Base-by-base conservation (phyloP, 2,797 vertebrate species). In the Nyctibius grandis region DNA sequence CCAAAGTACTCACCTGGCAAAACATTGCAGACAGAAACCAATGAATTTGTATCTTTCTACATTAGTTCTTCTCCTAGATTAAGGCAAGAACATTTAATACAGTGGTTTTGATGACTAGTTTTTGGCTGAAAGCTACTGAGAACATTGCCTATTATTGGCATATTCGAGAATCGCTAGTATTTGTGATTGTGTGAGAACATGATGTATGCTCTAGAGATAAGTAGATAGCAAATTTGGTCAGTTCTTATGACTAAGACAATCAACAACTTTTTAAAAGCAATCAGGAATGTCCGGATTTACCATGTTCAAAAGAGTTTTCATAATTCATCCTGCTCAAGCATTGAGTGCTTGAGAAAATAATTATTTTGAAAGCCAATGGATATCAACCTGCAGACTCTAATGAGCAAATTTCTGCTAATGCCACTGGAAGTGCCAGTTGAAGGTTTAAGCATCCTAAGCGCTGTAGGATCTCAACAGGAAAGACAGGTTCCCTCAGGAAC, bases 1-100 rank as follows among this genome's bases (percentile, higher is more conserved):
- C 77, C 83, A 57, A 95, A 95, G 83, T 57, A 44, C 36, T 77
- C 53, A 15, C 38, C 61, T 59, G 67, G 72, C 26, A 88, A 91
- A 93, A 79, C 60, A 87, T 8, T 75, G 45, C 60, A 64, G 22
- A 44, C 19, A 56, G 54, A 85, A 94, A 68, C n/a, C 21, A 38
- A 69, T 20, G 15, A 33, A 48, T 89, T 61, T 61, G 11, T 64
- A 14, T 31, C 29, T 87, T 85, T 92, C 44, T 80, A 59, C 40
- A 12, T 53, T 50, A 85, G 67, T 51, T 70, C 12, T 48, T 63
- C 59, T 81, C 45, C 38, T 33, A 80, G 44, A 57, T 56, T 9
- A 63, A 25, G 23, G 12, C 23, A 51, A 54, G 51, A 15, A 31
- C 26, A 42, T 50, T 38, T 25, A 92, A 73, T 68, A 33, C 8